Evolutionary conservation across 1,140 invertebrate species (phyloP), one percentile per base, ranked within the genome.

Genomic region (Drosophila rhopaloa): DNA sequence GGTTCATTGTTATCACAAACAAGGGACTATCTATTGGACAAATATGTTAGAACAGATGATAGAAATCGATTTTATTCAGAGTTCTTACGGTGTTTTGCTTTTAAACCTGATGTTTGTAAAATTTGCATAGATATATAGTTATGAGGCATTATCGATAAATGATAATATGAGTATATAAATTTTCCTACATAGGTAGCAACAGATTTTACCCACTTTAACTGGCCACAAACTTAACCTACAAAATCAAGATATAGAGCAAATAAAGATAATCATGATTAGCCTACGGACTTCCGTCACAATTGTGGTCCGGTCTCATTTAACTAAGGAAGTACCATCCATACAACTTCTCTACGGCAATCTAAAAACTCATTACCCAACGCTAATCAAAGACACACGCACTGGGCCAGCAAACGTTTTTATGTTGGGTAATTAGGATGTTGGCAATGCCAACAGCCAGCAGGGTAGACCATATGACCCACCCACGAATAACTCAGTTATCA

Each of bases 361-460:
- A 19, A 54, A 73, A 73, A 73, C 70, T 73, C 70, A 73, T 73
- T 73, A 73, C 57, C 47, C 70, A 14, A 13, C 46, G 71, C 72
- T 75, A 75, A 75, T 75, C 72, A 75, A 75, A 75, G 60, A 51
- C 71, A 63, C 72, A 75, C 72, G 72, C 72, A 74, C 32, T 44
- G 44, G 60, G 43, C 53, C 38, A 53, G 59, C 44, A 75, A 75
- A 43, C 58, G 72, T 75, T 65, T 76, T 76, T 76, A 76, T 67
- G 71, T 50, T 37, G 48, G 55, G 72, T 76, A 76, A 76, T 76
- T 76, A 76, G 63, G 73, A 76, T 76, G 71, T 62, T 54, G 35
- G 35, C 67, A 60, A 19, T 71, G 55, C 70, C 67, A 51, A 72
- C 35, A 53, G 51, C 24, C 24, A 24, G 24, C 24, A 24, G 24